These are phyloP conservation scores for Luperina nickerlii DNA, from an alignment of 2,888 invertebrate genomes.

Conservation along the genomic window DNA sequence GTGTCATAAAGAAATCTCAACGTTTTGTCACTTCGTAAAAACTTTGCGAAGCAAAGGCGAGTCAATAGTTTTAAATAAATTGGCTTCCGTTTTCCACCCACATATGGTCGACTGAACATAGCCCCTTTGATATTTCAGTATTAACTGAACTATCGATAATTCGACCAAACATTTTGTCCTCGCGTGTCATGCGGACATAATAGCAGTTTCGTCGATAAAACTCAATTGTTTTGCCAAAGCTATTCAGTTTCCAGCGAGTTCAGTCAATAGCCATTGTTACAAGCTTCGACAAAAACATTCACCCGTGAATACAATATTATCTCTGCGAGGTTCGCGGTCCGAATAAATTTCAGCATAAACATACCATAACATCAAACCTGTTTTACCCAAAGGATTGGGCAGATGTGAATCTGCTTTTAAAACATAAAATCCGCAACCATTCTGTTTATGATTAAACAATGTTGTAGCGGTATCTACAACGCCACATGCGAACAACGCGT, in stretches of 20 bases:
- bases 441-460: too few relatives aligned
- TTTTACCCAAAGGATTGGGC: too few relatives aligned
- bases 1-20: neutral
- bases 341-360: neutral
- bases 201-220: constrained; percentile 20
- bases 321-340: neutral
- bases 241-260: constrained; percentile 31
- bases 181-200: neutral
- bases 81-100: neutral
- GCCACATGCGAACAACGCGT: too few relatives aligned
- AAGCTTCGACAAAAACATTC: constrained; percentile 28
- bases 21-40: neutral
- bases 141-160: constrained; percentile 14
- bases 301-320: constrained; percentile 25
- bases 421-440: too few relatives aligned
- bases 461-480: too few relatives aligned
- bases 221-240: constrained; percentile 24
- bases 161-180: neutral
- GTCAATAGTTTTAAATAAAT: neutral
- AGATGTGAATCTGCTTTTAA: neutral
- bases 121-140: neutral
- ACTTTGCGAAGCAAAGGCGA: neutral
- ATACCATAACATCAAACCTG: neutral
- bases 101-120: neutral
- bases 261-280: constrained; percentile 42